phyloP scores from a whole-genome alignment of 2,888 invertebrate species.

The Athetis lepigone region DNA sequence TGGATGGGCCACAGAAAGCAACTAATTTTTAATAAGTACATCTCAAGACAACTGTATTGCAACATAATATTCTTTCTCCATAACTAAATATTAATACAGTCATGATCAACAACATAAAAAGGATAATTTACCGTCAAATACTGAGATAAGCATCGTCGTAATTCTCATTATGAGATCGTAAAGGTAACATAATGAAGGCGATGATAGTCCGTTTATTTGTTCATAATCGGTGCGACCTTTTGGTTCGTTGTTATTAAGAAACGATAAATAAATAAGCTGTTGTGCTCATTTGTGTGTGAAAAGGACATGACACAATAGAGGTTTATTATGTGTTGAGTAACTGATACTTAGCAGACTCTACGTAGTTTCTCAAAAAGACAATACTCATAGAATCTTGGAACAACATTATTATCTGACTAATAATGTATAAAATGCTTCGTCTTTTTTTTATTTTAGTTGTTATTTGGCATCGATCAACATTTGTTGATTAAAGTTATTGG shows the following conservation, averaged over 20 bases:
- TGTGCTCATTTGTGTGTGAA: constrained; percentile 6
- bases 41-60: not conserved
- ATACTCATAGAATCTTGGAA: too few species aligned
- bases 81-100: constrained; percentile 49
- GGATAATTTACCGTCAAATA: constrained; percentile 62
- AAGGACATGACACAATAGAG: not conserved
- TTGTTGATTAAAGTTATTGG: too few species aligned
- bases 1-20: too few species aligned
- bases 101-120: constrained; percentile 64
- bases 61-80: constrained; percentile 26
- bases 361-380: too few species aligned
- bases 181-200: constrained; percentile 65
- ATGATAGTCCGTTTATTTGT: constrained; percentile 48
- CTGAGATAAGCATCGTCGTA: constrained; percentile 62
- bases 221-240: constrained; percentile 48
- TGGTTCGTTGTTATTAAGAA: constrained; percentile 20
- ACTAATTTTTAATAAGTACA: not conserved
- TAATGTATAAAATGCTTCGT: too few species aligned
- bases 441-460: too few species aligned
- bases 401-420: too few species aligned
- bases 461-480: too few species aligned
- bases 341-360: too few species aligned
- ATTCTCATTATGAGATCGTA: constrained; percentile 71
- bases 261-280: constrained; percentile 13
- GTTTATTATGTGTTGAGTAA: not conserved